A percentile compares a stretch with the other conserved stretches of the same genome.
phyloP scores from a whole-genome alignment of 2,797 vertebrate genomes.

The Arremon brunneinucha region DNA sequence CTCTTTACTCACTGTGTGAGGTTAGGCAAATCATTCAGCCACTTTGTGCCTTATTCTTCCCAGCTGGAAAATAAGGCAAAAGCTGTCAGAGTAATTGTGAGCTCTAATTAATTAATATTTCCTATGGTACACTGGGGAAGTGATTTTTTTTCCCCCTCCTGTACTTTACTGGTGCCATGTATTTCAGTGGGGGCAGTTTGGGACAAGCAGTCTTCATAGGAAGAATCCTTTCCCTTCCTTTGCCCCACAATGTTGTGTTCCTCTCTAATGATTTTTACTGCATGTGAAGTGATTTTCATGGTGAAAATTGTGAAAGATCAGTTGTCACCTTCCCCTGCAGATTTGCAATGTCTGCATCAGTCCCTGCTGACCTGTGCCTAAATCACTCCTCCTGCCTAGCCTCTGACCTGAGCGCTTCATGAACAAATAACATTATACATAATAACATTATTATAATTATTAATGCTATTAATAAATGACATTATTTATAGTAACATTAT shows the following conservation, averaged over 20 bases:
- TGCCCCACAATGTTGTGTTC: background rate
- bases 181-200: background rate
- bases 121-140: background rate
- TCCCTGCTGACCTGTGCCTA: constrained; percentile 23
- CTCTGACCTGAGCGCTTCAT: background rate
- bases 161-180: background rate
- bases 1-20: background rate
- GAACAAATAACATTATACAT: constrained; percentile 14
- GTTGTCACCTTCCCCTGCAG: background rate
- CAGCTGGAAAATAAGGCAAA: constrained; percentile 4
- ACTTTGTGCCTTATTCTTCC: background rate
- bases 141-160: background rate
- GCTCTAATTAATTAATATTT: constrained; percentile 4
- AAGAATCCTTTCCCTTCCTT: background rate
- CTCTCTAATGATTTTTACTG: background rate
- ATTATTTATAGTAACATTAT: background rate
- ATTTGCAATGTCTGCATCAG: background rate
- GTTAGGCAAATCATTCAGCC: background rate
- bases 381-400: constrained; percentile 34
- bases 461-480: background rate
- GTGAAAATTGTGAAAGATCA: background rate
- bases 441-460: too few species aligned
- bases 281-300: background rate
- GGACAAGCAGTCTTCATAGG: background rate
- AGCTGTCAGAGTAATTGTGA: background rate